Evolutionary conservation across 2,888 invertebrate species (phyloP).

Genomic region (Alloplasta piceator): DNA sequence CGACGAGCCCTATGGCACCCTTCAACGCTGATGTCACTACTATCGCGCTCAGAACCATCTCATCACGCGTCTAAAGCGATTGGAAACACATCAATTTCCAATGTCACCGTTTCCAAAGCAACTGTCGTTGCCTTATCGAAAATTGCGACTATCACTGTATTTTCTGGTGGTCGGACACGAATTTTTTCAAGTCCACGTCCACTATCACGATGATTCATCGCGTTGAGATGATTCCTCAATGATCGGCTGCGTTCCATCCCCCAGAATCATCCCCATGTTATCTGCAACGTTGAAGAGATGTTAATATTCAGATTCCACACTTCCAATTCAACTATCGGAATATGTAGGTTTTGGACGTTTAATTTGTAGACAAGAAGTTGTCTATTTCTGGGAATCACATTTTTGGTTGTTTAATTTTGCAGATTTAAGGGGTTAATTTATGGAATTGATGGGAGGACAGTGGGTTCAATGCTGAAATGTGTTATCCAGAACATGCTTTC

Average conservation of each 20-base stretch:
- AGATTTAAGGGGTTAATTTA: too few species aligned
- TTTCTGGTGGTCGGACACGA: constrained; percentile 71
- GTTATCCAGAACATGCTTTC: too few species aligned
- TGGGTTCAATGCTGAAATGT: too few species aligned
- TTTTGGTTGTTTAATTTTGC: too few species aligned
- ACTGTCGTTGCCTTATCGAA: constrained; percentile 26
- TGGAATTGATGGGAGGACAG: too few species aligned
- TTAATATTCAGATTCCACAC: too few species aligned
- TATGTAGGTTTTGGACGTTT: too few species aligned
- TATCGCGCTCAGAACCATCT: constrained; percentile 90
- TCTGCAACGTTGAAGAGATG: not conserved
- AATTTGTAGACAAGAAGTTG: too few species aligned
- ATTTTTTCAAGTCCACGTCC: constrained; percentile 71
- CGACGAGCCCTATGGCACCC: constrained; percentile 88
- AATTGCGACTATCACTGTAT: constrained; percentile 24
- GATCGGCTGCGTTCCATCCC: constrained; percentile 5
- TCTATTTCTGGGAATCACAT: too few species aligned
- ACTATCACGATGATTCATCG: constrained; percentile 70
- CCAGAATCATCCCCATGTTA: not conserved
- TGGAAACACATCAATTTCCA: not conserved
- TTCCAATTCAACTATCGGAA: too few species aligned
- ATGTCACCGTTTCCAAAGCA: constrained; percentile 27
- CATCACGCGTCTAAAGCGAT: constrained; percentile 27
- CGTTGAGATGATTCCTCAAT: constrained; percentile 39
- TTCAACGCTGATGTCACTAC: constrained; percentile 91